These are phyloP conservation scores for Tubiluchus corallicola DNA, from an alignment of 2,888 invertebrate genomes.

Conservation along the genomic window DNA sequence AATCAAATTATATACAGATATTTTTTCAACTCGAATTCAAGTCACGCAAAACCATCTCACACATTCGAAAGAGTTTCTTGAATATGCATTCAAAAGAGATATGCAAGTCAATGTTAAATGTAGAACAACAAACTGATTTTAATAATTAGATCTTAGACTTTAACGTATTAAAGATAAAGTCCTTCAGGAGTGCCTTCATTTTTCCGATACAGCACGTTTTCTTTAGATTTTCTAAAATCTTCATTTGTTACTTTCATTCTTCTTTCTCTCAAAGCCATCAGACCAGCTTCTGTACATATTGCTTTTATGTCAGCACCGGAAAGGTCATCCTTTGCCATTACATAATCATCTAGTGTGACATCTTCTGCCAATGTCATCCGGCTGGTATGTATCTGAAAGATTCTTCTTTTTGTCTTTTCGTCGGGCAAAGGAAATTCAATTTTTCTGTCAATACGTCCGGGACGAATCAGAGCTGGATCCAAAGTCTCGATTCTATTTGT, in stretches of 20 bases:
- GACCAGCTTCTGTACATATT: slow-evolving; percentile 96
- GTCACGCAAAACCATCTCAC: too few relatives aligned
- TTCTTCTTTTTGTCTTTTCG: slow-evolving; percentile 90
- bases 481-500: slow-evolving; percentile 95
- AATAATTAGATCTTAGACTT: too few relatives aligned
- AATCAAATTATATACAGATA: too few relatives aligned
- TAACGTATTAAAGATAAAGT: slow-evolving; percentile 88
- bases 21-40: too few relatives aligned
- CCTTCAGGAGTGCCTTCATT: slow-evolving; percentile 99
- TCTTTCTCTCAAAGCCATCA: slow-evolving; percentile 89
- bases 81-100: too few relatives aligned
- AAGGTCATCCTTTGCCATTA: slow-evolving; percentile 98
- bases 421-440: slow-evolving; percentile 98
- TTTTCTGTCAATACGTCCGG: slow-evolving; percentile 95
- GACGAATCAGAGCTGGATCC: slow-evolving; percentile 93
- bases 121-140: too few relatives aligned
- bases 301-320: slow-evolving; percentile 67
- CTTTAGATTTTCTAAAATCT: slow-evolving; percentile 98
- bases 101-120: too few relatives aligned
- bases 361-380: slow-evolving; percentile 93
- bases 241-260: slow-evolving; percentile 99
- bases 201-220: slow-evolving; percentile 94
- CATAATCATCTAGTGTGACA: slow-evolving; percentile 87
- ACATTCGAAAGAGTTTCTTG: too few relatives aligned
- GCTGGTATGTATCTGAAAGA: slow-evolving; percentile 96